A percentile compares a stretch with the other conserved stretches of the same genome.
phyloP scores from a whole-genome alignment of 2,113 vertebrate genomes.

The Pseudopodoces humilis region DNA sequence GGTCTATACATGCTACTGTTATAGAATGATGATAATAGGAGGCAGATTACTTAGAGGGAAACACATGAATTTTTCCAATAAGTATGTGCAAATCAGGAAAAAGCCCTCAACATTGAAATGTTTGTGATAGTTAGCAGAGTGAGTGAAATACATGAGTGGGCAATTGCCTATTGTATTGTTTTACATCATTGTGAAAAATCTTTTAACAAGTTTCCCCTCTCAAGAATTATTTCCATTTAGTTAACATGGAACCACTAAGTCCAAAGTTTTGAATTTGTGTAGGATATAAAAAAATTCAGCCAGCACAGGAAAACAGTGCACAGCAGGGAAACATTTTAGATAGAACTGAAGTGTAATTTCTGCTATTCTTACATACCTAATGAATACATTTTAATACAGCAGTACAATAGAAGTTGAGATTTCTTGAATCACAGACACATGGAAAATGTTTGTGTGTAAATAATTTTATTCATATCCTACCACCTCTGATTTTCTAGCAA shows the following conservation, averaged over 20 bases:
- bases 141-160: slow-evolving; percentile 24
- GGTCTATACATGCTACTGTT: neutral
- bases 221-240: slow-evolving; percentile 47
- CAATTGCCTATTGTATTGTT: slow-evolving; percentile 32
- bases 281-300: neutral
- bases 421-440: neutral
- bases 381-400: slow-evolving; percentile 51
- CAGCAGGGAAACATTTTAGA: slow-evolving; percentile 48
- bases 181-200: slow-evolving; percentile 32
- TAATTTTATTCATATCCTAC: neutral
- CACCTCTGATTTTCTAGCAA: neutral
- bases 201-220: slow-evolving; percentile 31
- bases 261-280: slow-evolving; percentile 27
- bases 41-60: slow-evolving; percentile 14
- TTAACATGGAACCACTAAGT: slow-evolving; percentile 35
- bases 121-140: neutral
- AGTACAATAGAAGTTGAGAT: neutral
- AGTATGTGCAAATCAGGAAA: neutral
- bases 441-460: neutral
- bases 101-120: neutral
- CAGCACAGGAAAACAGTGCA: slow-evolving; percentile 39
- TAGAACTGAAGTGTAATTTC: slow-evolving; percentile 49
- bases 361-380: slow-evolving; percentile 33
- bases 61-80: slow-evolving; percentile 16
- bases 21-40: slow-evolving; percentile 19